A percentile compares a stretch with the other conserved stretches of the same genome.
phyloP scores from a whole-genome alignment of 2,797 vertebrate genomes.

The Smutsia gigantea region DNA sequence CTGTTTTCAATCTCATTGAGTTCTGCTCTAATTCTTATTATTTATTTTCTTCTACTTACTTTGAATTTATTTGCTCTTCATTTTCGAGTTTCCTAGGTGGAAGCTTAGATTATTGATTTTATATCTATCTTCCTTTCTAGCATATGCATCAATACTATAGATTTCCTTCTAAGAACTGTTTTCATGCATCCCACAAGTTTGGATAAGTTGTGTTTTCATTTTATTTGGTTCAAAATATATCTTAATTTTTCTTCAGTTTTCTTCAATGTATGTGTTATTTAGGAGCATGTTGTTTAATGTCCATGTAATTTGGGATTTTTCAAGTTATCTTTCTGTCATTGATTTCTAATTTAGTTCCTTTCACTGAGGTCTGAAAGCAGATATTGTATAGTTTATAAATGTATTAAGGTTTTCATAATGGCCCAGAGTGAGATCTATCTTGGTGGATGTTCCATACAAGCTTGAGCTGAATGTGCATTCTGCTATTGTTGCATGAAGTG shows the following conservation, averaged over 20 bases:
- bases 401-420: neutral
- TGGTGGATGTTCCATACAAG: neutral
- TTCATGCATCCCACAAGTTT: neutral
- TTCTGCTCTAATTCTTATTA: neutral
- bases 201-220: neutral
- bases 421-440: neutral
- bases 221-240: neutral
- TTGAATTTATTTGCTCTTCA: neutral
- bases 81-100: neutral
- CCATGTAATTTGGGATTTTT: neutral
- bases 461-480: neutral
- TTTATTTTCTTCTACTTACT: neutral
- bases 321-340: neutral
- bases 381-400: neutral
- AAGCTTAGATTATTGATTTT: neutral
- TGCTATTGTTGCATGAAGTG: neutral
- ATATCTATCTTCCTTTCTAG: neutral
- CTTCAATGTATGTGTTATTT: neutral
- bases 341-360: neutral
- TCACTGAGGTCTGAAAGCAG: neutral
- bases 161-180: neutral
- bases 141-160: neutral
- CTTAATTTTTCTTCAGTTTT: neutral
- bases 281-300: neutral
- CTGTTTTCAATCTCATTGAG: neutral